Evolutionary conservation across 2,113 vertebrate species (phyloP), one percentile per base, ranked within the genome.

Genomic region (Onychostoma macrolepis): DNA sequence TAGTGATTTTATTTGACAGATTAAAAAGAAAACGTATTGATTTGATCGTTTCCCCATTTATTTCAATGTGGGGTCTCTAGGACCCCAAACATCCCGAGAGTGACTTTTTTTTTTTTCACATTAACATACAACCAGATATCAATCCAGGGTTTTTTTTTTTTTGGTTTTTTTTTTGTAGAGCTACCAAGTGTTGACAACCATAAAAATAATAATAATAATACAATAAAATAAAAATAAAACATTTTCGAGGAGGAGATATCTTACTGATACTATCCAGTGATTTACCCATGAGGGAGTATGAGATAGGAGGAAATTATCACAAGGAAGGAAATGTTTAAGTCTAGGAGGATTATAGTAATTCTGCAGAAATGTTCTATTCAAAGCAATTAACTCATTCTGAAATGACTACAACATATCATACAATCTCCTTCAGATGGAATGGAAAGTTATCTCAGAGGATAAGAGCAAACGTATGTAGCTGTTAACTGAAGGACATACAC

Each of bases 321-420:
- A 82, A 93, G 94, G 94, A 95, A 95, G 94, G 94, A 95, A 95
- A 94, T 94, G 92, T 94, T 95, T 94, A 92, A 93, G 92, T 92
- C 88, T 91, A 87, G 89, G 85, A 88, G 89, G 90, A 91, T 92
- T 91, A 92, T 90, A 90, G 88, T 91, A 89, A 91, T 90, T 92
- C 83, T 91, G 89, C 85, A 36, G 45, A 89, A 92, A 87, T 48
- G 86, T 67, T 74, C 45, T 75, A 84, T 75, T 90, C 86, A 90
- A 48, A 90, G 85, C 86, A 85, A 89, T 90, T 89, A 89, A 76
- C 79, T 86, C 53, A 26, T 63, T 84, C 76, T 86, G 74, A 81
- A 88, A 63, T 65, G 65, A 65, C 24, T 65, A 50, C 75, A 74
- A 76, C 72, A 75, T 69, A 84, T 75, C 74, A 86, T 79, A 71